Conservation (phyloP, 2,888 invertebrate genomes). For the Notodonta ziczac region DNA sequence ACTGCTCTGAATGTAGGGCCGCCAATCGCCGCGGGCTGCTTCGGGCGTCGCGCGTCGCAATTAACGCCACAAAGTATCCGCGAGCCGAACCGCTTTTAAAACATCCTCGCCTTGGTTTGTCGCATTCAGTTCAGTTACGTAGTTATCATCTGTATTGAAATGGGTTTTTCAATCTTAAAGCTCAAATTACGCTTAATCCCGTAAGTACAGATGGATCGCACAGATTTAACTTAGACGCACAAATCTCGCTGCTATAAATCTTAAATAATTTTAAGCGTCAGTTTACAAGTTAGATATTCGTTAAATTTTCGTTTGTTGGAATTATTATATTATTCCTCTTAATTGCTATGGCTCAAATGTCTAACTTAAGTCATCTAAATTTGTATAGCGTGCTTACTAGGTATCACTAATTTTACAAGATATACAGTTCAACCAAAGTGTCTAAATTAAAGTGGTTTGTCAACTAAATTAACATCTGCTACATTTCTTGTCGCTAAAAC, state of each 20-base stretch:
- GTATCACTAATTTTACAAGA: background rate
- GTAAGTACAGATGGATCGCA: background rate
- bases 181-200: background rate
- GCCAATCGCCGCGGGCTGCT: slow-evolving; percentile 33
- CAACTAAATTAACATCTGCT: background rate
- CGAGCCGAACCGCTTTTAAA: background rate
- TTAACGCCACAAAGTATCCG: slow-evolving; percentile 52
- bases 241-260: background rate
- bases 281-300: background rate
- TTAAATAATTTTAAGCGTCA: background rate
- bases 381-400: background rate
- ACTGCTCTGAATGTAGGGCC: slow-evolving; percentile 37
- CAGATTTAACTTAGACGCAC: background rate
- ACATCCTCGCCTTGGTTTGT: background rate
- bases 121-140: background rate
- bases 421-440: no score
- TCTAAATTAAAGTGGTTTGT: slow-evolving; percentile 2
- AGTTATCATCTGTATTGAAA: background rate
- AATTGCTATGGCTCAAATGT: background rate
- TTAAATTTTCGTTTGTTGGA: background rate
- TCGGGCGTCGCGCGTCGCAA: slow-evolving; percentile 51
- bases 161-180: background rate
- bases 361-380: background rate
- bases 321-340: background rate
- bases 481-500: background rate